These are phyloP conservation scores for Enteromius radiatus DNA, from an alignment of 2,797 vertebrate genomes.

Conservation along the genomic window DNA sequence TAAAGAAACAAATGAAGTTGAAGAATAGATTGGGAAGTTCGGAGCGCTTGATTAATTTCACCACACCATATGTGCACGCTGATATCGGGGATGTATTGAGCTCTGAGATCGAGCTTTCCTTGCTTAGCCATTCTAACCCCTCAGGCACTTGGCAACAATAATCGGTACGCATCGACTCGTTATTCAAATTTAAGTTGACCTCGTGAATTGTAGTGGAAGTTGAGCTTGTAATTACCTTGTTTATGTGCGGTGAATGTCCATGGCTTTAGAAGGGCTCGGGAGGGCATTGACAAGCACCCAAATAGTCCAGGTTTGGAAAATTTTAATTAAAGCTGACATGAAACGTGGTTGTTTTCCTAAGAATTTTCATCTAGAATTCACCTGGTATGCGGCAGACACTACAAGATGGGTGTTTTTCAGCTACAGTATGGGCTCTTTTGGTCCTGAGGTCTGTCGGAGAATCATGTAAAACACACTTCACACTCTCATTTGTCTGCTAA, in stretches of 20 bases:
- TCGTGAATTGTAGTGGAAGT: slow-evolving; percentile 15
- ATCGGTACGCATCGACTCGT: slow-evolving; percentile 23
- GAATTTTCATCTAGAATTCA: slow-evolving; percentile 4
- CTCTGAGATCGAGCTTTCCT: slow-evolving; percentile 1
- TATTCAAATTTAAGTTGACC: slow-evolving; percentile 34
- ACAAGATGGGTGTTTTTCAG: background rate
- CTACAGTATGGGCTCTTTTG: background rate
- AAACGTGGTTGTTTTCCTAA: slow-evolving; percentile 17
- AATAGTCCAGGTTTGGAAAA: background rate
- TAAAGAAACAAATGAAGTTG: slow-evolving; percentile 74
- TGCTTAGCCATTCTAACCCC: slow-evolving; percentile 22
- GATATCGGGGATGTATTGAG: slow-evolving; percentile 30
- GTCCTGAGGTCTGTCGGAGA: background rate
- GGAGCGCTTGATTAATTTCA: slow-evolving; percentile 70
- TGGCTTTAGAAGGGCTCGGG: background rate
- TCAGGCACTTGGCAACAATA: slow-evolving; percentile 30
- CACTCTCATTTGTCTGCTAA: background rate
- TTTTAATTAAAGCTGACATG: slow-evolving; percentile 14
- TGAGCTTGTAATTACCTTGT: slow-evolving; percentile 36
- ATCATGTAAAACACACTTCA: background rate
- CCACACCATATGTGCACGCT: slow-evolving; percentile 38
- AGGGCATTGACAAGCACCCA: background rate
- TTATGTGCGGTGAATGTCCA: slow-evolving; percentile 9
- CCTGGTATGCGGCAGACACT: background rate
- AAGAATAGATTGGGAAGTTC: slow-evolving; percentile 67